Evolutionary conservation across 2,113 vertebrate species (phyloP), one percentile per base, ranked within the genome.

Genomic region (Nerophis ophidion): DNA sequence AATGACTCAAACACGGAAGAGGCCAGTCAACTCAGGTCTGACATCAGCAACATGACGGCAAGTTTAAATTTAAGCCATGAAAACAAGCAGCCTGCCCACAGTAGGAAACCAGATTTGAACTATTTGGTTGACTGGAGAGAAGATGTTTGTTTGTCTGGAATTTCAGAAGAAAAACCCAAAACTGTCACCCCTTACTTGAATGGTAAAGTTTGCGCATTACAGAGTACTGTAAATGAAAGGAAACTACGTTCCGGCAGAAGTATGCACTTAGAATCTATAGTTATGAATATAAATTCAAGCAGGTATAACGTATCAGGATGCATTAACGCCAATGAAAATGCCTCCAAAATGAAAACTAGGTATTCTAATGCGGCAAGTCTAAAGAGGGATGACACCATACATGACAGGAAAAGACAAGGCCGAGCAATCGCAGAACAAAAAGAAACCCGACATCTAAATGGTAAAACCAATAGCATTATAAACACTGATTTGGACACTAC

Each of bases 281-380:
- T 90, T 48, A 88, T 91, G 82, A 87, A 89, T 75, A 87, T 91
- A 14, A 83, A 81, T 47, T 88, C 90, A 17, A 72, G 63, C 54
- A 74, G 84, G 55, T 82, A 73, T 70, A 87, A 81, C 74, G 73
- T 81, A 15, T 77, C 77, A 8, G 75, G 74, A 63, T 60, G 71
- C 33, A 61, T 81, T 12, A 77, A 70, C 48, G 52, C 79, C 47
- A 68, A n/a, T 62, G 85, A 77, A 33, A 82, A 76, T 70, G 26
- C 65, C 66, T 72, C 72, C 53, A 65, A 71, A 11, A 57, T 65
- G 10, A 5, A 62, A 61, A 50, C 44, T 5, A 55, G 14, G 4
- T 40, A 68, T 52, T 70, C 68, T 10, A 52, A 71, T 19, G 48
- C n/a, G 36, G 15, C 46, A 12, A 3, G 26, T 59, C 46, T 55